Conservation (phyloP, 1,140 invertebrate genomes). For the Diplogasteroides magnus region DNA sequence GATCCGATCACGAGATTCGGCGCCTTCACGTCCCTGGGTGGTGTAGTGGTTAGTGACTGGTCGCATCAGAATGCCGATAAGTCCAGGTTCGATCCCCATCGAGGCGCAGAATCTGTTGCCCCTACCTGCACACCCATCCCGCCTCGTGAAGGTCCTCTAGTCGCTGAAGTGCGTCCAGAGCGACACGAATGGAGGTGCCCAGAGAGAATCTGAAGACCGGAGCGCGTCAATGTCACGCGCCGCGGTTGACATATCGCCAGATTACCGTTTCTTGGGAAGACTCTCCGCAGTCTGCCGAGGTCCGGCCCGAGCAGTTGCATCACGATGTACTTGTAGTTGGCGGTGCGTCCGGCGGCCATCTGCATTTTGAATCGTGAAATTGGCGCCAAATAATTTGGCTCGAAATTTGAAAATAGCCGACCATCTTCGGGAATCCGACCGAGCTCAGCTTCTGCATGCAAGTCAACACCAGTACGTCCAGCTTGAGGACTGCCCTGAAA, state of each 20-base stretch:
- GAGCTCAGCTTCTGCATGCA: slow-evolving; percentile 5
- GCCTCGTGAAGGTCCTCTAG: slow-evolving; percentile 39
- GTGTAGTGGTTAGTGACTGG: no score
- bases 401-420: not conserved
- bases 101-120: no score
- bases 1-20: slow-evolving; percentile 42
- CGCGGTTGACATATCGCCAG: not conserved
- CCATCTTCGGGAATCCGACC: not conserved
- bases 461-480: slow-evolving; percentile 34
- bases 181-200: slow-evolving; percentile 33
- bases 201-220: slow-evolving; percentile 28
- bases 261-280: not conserved
- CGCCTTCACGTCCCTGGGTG: slow-evolving; percentile 42
- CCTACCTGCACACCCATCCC: slow-evolving; percentile 21
- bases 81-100: no score
- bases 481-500: slow-evolving; percentile 26
- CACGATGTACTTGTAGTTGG: slow-evolving; percentile 11
- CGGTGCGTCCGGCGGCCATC: not conserved
- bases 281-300: not conserved
- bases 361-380: not conserved
- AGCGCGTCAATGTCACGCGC: not conserved
- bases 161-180: slow-evolving; percentile 30
- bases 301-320: slow-evolving; percentile 26
- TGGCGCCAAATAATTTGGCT: not conserved
- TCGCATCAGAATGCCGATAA: no score